These are phyloP conservation scores for Polia nebulosa DNA, from an alignment of 2,888 invertebrate species.

Conservation along the genomic window DNA sequence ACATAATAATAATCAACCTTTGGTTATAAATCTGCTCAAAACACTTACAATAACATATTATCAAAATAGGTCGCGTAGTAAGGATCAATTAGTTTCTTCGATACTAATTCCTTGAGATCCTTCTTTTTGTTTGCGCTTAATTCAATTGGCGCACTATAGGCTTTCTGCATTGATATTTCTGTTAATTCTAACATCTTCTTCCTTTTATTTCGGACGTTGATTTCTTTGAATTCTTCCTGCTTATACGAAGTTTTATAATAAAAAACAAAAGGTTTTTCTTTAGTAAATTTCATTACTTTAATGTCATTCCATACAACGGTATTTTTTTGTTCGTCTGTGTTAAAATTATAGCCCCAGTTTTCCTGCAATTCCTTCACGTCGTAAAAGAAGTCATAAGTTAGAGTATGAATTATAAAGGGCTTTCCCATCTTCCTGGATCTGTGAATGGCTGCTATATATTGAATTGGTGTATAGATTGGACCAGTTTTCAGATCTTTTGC, in stretches of 20 bases:
- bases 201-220: conserved; percentile 1
- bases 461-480: conserved; percentile 31
- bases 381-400: conserved; percentile 2
- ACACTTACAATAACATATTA: no score
- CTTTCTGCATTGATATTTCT: conserved; percentile 8
- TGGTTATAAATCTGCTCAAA: no score
- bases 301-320: neutral
- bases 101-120: conserved; percentile 13
- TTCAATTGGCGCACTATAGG: conserved; percentile 1
- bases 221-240: conserved; percentile 1
- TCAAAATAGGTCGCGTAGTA: conserved; percentile 6
- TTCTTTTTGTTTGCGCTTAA: conserved; percentile 3
- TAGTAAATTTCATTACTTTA: neutral
- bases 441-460: no score
- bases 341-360: conserved; percentile 10
- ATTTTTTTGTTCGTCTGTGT: neutral
- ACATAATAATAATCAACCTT: no score
- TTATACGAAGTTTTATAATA: conserved; percentile 1
- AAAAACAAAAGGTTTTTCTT: neutral
- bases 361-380: neutral
- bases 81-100: conserved; percentile 2
- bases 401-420: conserved; percentile 7
- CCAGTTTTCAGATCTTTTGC: conserved; percentile 41
- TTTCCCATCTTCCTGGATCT: neutral
- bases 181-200: neutral